Evolutionary conservation across 2,113 vertebrate genomes (phyloP), one percentile per base, ranked within the genome.

Genomic region (Aegotheles bennettii): DNA sequence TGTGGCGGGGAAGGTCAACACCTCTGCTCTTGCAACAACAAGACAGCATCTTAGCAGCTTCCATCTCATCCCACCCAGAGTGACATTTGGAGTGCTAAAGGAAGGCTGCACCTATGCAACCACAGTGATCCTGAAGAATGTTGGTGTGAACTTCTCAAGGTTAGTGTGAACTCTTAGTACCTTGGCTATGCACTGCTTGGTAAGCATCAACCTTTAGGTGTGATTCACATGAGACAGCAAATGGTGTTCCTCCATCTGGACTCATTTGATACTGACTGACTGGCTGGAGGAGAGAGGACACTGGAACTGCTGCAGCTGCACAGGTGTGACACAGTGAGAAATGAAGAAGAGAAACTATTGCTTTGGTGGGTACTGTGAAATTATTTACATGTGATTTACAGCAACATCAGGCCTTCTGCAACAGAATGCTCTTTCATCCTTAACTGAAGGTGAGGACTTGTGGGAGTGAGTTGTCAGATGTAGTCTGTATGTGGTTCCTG

Each of bases 71-170:
- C 99, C 99, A 7, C 19, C 98, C 11, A 86, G 77, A 0, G 97
- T 99, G 35, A 96, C 89, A 10, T 98, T 99, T 76, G 99, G 99
- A 8, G 95, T 98, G 9, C 97, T 99, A n/a, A 96, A 95, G 96
- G 98, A 99, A 92, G 98, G 98, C 61, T 98, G 95, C 53, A 98
- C 91, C 28, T 98, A 98, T 1, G n/a, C 87, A 15, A 26, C 97
- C 38, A 97, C 91, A 1, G 98, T 99, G 17, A 94, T 96, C 64
- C 96, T 99, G 93, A 99, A 96, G 96, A 99, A 99, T 2, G 80
- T 98, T 38, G 99, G 99, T 2, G 96, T 99, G 36, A 98, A 99
- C 87, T 98, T 98, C 79, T 98, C 98, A 97, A 99, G 99, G 99
- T 99, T 95, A 96, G 97, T 73, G 53, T 69, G 16, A 56, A 50